A percentile compares a stretch with the other conserved stretches of the same genome.
These are phyloP conservation scores for Synaphobranchus kaupii DNA, from an alignment of 2,797 vertebrate genomes.

Conservation along the genomic window DNA sequence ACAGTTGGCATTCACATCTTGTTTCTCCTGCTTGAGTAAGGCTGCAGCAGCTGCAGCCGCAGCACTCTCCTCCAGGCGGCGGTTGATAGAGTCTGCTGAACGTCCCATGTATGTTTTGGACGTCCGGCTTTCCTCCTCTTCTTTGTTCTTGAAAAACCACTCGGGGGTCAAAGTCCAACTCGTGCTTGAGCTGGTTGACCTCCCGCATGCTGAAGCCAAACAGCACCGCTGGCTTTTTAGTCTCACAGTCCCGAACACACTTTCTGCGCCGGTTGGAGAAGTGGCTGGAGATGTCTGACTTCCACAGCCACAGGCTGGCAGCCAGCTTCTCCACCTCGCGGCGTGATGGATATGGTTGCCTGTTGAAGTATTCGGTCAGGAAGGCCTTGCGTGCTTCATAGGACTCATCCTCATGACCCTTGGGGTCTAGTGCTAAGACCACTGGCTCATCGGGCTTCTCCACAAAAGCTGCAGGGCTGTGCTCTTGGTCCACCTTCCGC, in stretches of 20 bases:
- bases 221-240: constrained; percentile 79
- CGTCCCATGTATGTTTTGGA: constrained; percentile 79
- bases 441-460: constrained; percentile 90
- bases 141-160: constrained; percentile 73
- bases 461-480: constrained; percentile 74
- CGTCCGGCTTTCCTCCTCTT: constrained; percentile 75
- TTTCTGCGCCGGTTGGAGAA: constrained; percentile 90
- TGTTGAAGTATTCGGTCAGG: constrained; percentile 92
- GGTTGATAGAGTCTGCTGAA: constrained; percentile 76
- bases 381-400: constrained; percentile 93
- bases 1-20: constrained; percentile 11
- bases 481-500: constrained; percentile 75
- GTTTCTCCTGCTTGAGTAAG: constrained; percentile 37
- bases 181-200: constrained; percentile 82
- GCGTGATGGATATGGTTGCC: constrained; percentile 85
- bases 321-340: constrained; percentile 93
- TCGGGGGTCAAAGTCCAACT: constrained; percentile 79
- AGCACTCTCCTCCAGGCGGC: constrained; percentile 52
- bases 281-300: constrained; percentile 94
- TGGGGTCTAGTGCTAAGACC: constrained; percentile 88
- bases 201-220: constrained; percentile 95
- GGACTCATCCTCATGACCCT: constrained; percentile 90
- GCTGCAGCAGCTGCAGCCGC: constrained; percentile 53
- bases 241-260: constrained; percentile 86
- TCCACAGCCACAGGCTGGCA: constrained; percentile 94